Evolutionary conservation across 1,140 invertebrate genomes (phyloP), one percentile per base, ranked within the genome.

Genomic region (Cotesia vestalis): DNA sequence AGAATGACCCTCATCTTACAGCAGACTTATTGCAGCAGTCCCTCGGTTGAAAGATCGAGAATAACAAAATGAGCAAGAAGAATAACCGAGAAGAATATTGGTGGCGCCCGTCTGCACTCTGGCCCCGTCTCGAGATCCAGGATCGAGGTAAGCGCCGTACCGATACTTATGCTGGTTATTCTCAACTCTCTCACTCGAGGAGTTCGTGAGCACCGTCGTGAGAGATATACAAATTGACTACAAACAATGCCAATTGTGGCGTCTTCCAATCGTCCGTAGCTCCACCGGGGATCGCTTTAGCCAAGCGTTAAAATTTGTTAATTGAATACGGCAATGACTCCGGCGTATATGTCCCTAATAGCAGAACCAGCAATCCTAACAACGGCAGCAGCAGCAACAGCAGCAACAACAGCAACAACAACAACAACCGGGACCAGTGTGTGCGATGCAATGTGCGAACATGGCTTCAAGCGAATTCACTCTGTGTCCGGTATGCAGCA

Each of bases 281-380:
- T 46, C 6, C 17, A 60, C 17, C 62, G 68, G 38, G 68, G 46
- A 35, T 52, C 20, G 63, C 63, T 64, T 72, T 72, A 66, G 66
- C 63, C 64, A 62, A 72, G 66, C 66, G 66, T 67, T 72, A 66
- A 72, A 72, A 71, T 74, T 78, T 77, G 78, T 80, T 80, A 81
- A 78, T 79, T 79, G 80, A 81, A 80, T 80, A 78, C 77, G 70
- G 71, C 51, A 67, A 67, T 67, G 66, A 67, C 8, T 67, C 34
- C 52, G 46, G 40, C 11, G 40, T 46, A 46, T 46, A 46, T 20
- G 34, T 35, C 51, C 66, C 40, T 51, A 67, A 27, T 40, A 66
- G 51, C 40, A 40, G 40, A 9, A 6, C 6, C 40, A 5, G 40
- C 40, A 46, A 3, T 9, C 6, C 6, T 11, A 11, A 46, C 38